Evolutionary conservation across 2,797 vertebrate genomes (phyloP), one percentile per base, ranked within the genome.

Genomic region (Scomberomorus guttatus): DNA sequence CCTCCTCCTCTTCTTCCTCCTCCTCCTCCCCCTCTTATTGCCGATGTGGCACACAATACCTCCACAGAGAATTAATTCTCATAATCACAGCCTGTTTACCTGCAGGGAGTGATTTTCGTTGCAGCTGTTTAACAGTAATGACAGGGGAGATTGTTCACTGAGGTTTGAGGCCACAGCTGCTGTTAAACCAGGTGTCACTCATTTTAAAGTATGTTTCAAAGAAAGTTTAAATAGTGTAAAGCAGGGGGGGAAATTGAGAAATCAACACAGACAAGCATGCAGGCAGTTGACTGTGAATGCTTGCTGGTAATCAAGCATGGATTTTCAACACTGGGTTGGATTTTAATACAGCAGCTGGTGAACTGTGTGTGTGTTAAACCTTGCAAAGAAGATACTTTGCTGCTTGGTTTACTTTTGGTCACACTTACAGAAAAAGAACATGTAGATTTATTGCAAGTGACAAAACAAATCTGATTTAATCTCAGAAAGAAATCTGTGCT

Each of bases 31-130:
- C 79, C 60, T 88, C 92, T 71, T 52, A 65, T 87, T 97, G 97
- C 96, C 93, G 92, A 98, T 97, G 97, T 98, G 97, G 97, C 97
- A 98, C 92, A 96, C 94, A 97, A 96, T 92, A 88, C 89, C 87
- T 89, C 77, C 84, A 77, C 86, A 89, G 66, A 82, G 75, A 64
- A 66, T 32, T 65, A 70, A 32, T 24, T 34, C 52, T 67, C 67
- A 65, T 29, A 60, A 70, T 69, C 71, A n/a, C 77, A 72, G 81
- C 48, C 15, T 68, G 74, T 85, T 83, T 75, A 73, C 78, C 72
- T 88, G 80, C 66, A 69, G 77, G 29, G 5, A 61, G 37, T 42
- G 22, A 46, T 71, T 87, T 81, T 78, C 57, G 44, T 20, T 7
- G 24, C 70, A 81, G 73, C 34, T 72, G 42, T 75, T 61, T 4